Evolutionary conservation across 2,797 vertebrate species (phyloP).

Genomic region (Phalloptychus januarius): DNA sequence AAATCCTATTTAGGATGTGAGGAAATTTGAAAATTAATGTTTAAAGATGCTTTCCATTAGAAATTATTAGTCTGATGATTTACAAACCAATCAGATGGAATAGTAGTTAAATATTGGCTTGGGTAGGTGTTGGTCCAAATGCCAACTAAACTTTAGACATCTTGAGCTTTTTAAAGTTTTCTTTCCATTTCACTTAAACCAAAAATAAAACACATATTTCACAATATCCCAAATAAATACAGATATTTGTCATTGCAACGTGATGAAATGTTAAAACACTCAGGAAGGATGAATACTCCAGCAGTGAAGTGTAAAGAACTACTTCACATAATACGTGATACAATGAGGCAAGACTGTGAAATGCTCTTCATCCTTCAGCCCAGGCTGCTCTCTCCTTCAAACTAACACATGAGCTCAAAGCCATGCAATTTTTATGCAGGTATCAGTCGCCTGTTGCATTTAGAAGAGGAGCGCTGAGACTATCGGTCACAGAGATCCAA

Average conservation of each 20-base stretch:
- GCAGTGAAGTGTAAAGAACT: not conserved
- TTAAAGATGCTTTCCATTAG: not conserved
- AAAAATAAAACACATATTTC: not conserved
- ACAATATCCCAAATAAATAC: not conserved
- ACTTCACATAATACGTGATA: conserved; percentile 23
- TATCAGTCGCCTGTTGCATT: conserved; percentile 23
- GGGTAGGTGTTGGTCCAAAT: not conserved
- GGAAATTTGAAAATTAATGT: not conserved
- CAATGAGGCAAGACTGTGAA: conserved; percentile 26
- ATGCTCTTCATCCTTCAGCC: conserved; percentile 13
- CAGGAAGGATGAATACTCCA: not conserved
- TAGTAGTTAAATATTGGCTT: not conserved
- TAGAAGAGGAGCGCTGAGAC: conserved; percentile 10
- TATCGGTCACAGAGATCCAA: not conserved
- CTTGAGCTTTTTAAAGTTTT: not conserved
- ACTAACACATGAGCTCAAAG: conserved; percentile 12
- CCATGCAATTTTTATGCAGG: conserved; percentile 46
- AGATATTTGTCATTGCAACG: not conserved
- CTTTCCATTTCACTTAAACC: not conserved
- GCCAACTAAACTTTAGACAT: not conserved
- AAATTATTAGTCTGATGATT: not conserved
- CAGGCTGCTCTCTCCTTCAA: not conserved
- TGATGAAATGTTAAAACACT: not conserved
- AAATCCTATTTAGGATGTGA: not conserved
- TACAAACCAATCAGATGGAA: not conserved